These are phyloP conservation scores for Tinea semifulvella DNA, from an alignment of 2,888 invertebrate genomes.

Conservation along the genomic window DNA sequence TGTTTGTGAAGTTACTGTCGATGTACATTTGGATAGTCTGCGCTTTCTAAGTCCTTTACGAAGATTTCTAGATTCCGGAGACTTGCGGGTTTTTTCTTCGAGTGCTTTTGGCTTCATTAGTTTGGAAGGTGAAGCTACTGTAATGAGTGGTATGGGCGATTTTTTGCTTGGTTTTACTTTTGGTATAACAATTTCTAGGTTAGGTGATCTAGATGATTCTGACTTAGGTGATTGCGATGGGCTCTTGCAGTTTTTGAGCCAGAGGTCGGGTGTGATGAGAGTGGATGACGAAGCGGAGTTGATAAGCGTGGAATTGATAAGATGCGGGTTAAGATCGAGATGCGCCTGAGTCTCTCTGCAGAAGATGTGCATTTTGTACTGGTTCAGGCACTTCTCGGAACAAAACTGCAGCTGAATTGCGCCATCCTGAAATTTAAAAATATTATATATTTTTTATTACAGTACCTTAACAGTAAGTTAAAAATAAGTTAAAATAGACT, in stretches of 20 bases:
- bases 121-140: conserved; percentile 73
- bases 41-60: conserved; percentile 57
- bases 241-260: conserved; percentile 84
- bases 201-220: conserved; percentile 64
- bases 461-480: too few relatives aligned
- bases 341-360: conserved; percentile 94
- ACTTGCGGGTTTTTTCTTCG: conserved; percentile 47
- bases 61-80: conserved; percentile 47
- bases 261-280: conserved; percentile 90
- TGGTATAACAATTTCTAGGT: conserved; percentile 36
- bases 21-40: conserved; percentile 49
- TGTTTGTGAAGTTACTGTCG: conserved; percentile 53
- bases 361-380: conserved; percentile 97
- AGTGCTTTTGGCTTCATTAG: conserved; percentile 60
- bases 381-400: conserved; percentile 92
- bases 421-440: conserved; percentile 73
- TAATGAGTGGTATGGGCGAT: conserved; percentile 70
- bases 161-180: conserved; percentile 40
- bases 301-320: conserved; percentile 64
- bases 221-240: conserved; percentile 69
- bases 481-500: too few relatives aligned
- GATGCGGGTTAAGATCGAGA: conserved; percentile 83
- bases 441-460: too few relatives aligned
- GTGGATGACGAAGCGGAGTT: conserved; percentile 50
- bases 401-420: conserved; percentile 91